Percentiles rank a stretch among this genome's conserved stretches.
Evolutionary conservation across 2,888 invertebrate species (phyloP).

Genomic region (Zootermopsis nevadensis): DNA sequence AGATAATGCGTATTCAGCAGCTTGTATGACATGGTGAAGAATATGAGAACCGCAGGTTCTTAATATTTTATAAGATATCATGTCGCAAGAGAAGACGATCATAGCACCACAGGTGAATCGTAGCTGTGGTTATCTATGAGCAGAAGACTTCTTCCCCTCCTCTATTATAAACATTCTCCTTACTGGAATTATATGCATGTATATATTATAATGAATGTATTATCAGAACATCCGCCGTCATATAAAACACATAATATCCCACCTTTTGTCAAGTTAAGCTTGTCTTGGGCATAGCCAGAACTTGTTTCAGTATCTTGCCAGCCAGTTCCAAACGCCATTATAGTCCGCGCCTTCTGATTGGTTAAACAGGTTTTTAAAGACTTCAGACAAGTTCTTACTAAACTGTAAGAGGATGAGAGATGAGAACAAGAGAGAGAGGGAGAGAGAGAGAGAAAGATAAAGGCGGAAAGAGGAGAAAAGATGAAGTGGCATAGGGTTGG

Average conservation of each 20-base stretch:
- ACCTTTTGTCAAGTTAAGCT: constrained; percentile 39
- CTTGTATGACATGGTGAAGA: not conserved
- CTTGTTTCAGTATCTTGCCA: constrained; percentile 31
- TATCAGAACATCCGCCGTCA: constrained; percentile 24
- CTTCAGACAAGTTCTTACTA: constrained; percentile 41
- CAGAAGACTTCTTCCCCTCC: not conserved
- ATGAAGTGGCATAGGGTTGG: not conserved
- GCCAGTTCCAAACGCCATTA: constrained; percentile 36
- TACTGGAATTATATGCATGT: constrained; percentile 30
- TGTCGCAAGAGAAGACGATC: not conserved
- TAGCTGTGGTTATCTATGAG: not conserved
- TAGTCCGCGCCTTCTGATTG: constrained; percentile 41
- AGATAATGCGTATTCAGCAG: constrained; percentile 1
- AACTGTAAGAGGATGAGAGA: constrained; percentile 40
- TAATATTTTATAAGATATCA: not conserved
- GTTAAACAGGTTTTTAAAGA: constrained; percentile 24
- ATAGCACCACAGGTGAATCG: not conserved
- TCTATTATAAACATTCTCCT: constrained; percentile 1
- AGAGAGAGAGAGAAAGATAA: constrained; percentile 19
- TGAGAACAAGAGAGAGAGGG: constrained; percentile 22
- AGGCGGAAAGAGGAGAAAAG: constrained; percentile 26
- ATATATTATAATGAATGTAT: constrained; percentile 31
- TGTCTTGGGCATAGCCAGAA: constrained; percentile 38
- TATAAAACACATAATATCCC: constrained; percentile 35
- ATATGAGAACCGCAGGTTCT: not conserved